Evolutionary conservation across 2,888 invertebrate genomes (phyloP), one percentile per base, ranked within the genome.

Genomic region (Micoletzkya japonica): DNA sequence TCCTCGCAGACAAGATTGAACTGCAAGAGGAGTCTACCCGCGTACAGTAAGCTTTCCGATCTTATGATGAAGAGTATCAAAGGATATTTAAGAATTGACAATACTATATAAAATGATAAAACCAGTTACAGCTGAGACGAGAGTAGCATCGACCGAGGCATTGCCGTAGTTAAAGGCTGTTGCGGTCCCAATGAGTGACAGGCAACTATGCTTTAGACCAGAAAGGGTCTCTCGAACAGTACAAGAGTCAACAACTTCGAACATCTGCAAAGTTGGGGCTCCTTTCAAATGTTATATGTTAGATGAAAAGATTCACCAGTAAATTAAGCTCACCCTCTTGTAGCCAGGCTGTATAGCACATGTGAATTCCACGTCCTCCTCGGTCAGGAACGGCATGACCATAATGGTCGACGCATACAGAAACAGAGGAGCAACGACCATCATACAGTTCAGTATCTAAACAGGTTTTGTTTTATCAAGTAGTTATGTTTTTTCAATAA

Each of bases 371-470:
- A 67, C 50, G 6, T 76, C 75, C 32, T 76, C 56, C 60, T 75
- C 78, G 2, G 79, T 77, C n/a, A 84, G 79, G 66, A 84, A 77
- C 4, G 83, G 80, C 80, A 84, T 82, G 2, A 80, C 73, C 77
- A 80, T 76, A 75, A 80, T 76, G 24, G 73, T 75, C 6, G 75
- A 57, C 0, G 78, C 76, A 59, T 76, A 77, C 1, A 79, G 63
- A 26, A 74, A 63, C 58, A 77, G 72, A 6, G 78, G 74, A 2
- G 73, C 73, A 6, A 71, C 75, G 10, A 78, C 77, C 32, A 80
- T 73, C 20, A 76, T 50, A 49, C 77, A 77, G 30, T 77, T 72
- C 1, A 78, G 26, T 76, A 80, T 79, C 80, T 80, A 34, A 50
- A 52, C 36, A 17, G 30, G 6, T 52, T 26, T 4, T 24, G 14